Percentiles rank a stretch among this genome's conserved stretches.
phyloP scores from a whole-genome alignment of 2,113 vertebrate genomes.

The Podarcis raffonei region DNA sequence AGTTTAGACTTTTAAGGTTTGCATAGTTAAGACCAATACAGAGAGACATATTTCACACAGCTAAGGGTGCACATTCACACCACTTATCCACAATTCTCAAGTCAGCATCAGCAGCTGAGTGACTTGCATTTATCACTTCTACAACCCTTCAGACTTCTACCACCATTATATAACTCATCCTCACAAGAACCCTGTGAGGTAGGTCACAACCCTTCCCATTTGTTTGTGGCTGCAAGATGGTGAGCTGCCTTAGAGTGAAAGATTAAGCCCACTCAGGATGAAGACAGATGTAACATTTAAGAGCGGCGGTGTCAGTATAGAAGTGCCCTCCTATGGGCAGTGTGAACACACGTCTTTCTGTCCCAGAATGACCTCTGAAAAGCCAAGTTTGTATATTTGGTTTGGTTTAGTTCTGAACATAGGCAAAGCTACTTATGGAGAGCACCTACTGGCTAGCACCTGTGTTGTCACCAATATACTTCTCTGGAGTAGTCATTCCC shows the following conservation, averaged over 20 bases:
- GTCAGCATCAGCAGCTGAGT: constrained; percentile 29
- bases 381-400: not conserved
- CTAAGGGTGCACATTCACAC: constrained; percentile 25
- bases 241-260: not conserved
- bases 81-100: not conserved
- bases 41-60: constrained; percentile 9
- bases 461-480: not conserved
- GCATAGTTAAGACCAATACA: constrained; percentile 30
- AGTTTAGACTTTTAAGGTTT: not conserved
- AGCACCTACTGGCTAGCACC: not conserved
- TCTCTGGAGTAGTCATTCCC: not conserved
- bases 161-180: not conserved
- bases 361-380: not conserved
- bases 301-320: not conserved
- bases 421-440: not conserved
- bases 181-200: not conserved
- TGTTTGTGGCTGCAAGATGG: not conserved
- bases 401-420: not conserved
- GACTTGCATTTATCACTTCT: not conserved
- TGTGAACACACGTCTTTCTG: not conserved
- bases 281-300: not conserved
- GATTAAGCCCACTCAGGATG: not conserved
- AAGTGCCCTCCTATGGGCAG: not conserved
- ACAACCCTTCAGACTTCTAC: not conserved
- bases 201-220: not conserved